Evolutionary conservation across 2,113 vertebrate genomes (phyloP).

Genomic region (Dendrocopos noguchii): DNA sequence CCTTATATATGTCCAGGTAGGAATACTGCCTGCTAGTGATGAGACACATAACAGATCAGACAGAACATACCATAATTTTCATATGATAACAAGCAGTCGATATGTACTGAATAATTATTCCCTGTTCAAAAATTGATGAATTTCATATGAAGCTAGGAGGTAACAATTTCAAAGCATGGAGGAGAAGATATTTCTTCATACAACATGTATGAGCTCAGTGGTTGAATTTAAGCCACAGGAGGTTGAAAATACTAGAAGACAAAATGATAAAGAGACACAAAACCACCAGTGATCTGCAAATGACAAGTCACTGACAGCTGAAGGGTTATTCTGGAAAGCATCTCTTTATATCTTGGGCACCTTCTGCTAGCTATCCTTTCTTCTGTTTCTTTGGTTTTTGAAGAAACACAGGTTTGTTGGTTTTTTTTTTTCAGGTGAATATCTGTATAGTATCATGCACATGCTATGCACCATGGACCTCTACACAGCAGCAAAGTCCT

Average conservation of each 20-base stretch:
- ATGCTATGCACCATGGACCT: not conserved
- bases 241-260: not conserved
- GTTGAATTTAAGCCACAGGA: not conserved
- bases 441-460: not conserved
- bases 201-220: fast-evolving
- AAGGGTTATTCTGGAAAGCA: not conserved
- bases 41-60: not conserved
- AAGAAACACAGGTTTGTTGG: too few species aligned
- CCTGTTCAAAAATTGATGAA: not conserved
- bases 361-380: not conserved
- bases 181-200: not conserved
- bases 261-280: not conserved
- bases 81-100: not conserved
- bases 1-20: not conserved
- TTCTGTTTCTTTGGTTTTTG: not conserved
- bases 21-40: not conserved
- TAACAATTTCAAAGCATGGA: not conserved
- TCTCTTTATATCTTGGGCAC: not conserved
- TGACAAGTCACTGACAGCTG: not conserved
- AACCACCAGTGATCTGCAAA: not conserved
- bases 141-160: not conserved
- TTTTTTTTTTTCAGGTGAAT: not conserved
- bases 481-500: not conserved
- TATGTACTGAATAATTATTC: not conserved
- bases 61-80: not conserved